A percentile compares a stretch with the other conserved stretches of the same genome.
phyloP scores from a whole-genome alignment of 2,888 invertebrate genomes.

The Ernsta delagoae region DNA sequence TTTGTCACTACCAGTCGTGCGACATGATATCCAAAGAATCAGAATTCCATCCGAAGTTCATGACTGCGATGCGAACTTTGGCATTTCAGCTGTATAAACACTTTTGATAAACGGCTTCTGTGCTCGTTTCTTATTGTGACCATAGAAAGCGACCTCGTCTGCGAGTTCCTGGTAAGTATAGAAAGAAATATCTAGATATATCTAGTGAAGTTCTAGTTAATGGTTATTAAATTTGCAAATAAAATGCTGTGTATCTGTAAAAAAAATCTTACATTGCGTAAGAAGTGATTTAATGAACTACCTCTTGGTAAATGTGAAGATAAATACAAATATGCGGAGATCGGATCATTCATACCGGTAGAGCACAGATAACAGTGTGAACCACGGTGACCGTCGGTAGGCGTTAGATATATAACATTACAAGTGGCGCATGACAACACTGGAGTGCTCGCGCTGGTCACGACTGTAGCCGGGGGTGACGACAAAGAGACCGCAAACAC shows the following conservation, averaged over 20 bases:
- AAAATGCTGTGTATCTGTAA: too few species aligned
- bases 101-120: conserved; percentile 37
- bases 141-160: conserved; percentile 31
- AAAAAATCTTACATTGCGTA: too few species aligned
- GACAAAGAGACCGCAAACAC: conserved; percentile 49
- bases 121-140: conserved; percentile 30
- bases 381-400: conserved; percentile 48
- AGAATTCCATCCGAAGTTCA: conserved; percentile 36
- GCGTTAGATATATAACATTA: conserved; percentile 72
- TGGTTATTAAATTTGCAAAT: too few species aligned
- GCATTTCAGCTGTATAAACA: conserved; percentile 34
- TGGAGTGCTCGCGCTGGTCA: conserved; percentile 75
- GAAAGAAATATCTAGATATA: conserved; percentile 2
- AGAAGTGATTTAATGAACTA: neutral
- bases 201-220: too few species aligned
- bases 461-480: conserved; percentile 68
- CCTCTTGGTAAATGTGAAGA: neutral
- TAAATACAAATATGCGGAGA: neutral
- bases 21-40: conserved; percentile 41
- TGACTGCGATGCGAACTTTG: conserved; percentile 35
- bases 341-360: neutral
- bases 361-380: conserved; percentile 31
- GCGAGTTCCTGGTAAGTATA: conserved; percentile 19
- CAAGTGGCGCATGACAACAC: conserved; percentile 77
- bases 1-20: conserved; percentile 52